Evolutionary conservation across 2,797 vertebrate genomes (phyloP).

Genomic region (Meriones psammophilus): DNA sequence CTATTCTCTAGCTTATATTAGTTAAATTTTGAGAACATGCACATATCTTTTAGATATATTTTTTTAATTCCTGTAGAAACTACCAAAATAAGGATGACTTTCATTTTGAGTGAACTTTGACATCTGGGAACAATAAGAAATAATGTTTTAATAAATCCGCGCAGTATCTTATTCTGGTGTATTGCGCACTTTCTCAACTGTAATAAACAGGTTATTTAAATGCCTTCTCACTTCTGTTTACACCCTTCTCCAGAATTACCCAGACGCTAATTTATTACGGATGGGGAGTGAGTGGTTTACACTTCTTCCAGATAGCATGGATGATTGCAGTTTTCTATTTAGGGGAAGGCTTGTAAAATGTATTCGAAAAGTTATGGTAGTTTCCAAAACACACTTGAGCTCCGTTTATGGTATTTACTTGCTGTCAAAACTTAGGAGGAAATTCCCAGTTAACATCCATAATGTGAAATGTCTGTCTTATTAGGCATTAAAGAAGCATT

Average conservation of each 20-base stretch:
- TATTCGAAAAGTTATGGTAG: constrained; percentile 68
- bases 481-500: constrained; percentile 86
- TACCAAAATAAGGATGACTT: neutral
- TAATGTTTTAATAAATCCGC: constrained; percentile 23
- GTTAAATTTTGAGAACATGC: constrained; percentile 11
- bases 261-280: neutral
- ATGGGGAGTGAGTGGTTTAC: constrained; percentile 43
- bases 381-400: constrained; percentile 70
- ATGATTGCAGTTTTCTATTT: constrained; percentile 71
- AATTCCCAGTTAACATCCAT: constrained; percentile 78
- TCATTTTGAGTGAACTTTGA: constrained; percentile 53
- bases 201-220: constrained; percentile 59
- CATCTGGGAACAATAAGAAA: neutral
- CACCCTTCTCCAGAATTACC: constrained; percentile 53
- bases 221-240: constrained; percentile 32
- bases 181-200: constrained; percentile 19
- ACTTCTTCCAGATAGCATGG: constrained; percentile 58
- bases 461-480: constrained; percentile 82
- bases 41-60: neutral
- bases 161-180: neutral
- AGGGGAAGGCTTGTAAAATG: constrained; percentile 62
- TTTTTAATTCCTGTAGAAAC: constrained; percentile 20
- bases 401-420: constrained; percentile 77
- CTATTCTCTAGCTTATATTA: neutral
- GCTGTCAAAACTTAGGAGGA: constrained; percentile 70